Evolutionary conservation across 2,113 vertebrate genomes (phyloP), one percentile per base, ranked within the genome.

Genomic region (Erinaceus europaeus): DNA sequence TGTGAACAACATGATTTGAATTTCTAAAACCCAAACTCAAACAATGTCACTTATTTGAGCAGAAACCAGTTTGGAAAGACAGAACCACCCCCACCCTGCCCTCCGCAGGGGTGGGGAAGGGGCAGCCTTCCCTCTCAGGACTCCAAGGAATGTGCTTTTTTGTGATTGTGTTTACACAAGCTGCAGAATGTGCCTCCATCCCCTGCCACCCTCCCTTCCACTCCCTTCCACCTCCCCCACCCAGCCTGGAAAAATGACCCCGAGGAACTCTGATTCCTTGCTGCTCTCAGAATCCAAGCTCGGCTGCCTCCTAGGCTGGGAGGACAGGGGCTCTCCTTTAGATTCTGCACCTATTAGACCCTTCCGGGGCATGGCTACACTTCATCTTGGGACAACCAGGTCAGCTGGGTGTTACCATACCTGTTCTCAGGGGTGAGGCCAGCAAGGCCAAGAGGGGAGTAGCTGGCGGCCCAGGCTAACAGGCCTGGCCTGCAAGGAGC

Each of bases 111-210:
- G 3, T 25, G n/a, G 34, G 62, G 36, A 32, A 36, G 48, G 71
- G 46, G 11, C 0, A 0, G n/a, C 14, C 23, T 40, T 68, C 7
- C 17, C 73, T 2, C 1, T 2, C 0, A 27, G 68, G 11, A 1
- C 42, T 1, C 21, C 18, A 2, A 74, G 50, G 38, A 6, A 20
- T 15, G 6, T 15, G 23, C 5, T 9, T n/a, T 42, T 20, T 40
- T 36, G 34, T 9, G 38, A 38, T 9, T 6, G 5, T 0, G 15
- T 29, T 75, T 12, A 36, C 8, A 32, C 38, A 6, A 0, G 0
- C 11, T 18, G 34, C n/a, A 25, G 40, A 14, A 2, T 27, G 9
- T 62, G 11, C 59, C 4, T n/a, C 59, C 14, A 32, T 34, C 32
- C 59, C 59, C 15, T 3, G 14, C 59, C 29, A 8, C 20, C 18